Evolutionary conservation across 2,888 invertebrate genomes (phyloP).

Genomic region (Seira ritae): DNA sequence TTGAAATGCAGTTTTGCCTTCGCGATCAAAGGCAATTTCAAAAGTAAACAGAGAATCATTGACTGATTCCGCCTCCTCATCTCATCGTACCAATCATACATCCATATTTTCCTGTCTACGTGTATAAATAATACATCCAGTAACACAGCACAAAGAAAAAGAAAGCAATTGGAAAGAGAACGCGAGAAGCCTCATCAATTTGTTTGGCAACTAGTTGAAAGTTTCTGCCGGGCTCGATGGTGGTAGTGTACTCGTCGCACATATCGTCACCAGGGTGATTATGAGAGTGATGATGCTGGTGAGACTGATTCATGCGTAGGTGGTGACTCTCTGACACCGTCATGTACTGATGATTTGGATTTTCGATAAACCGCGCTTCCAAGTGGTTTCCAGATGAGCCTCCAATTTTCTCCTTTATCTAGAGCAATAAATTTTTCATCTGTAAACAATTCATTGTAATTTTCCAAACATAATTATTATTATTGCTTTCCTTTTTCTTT

Average conservation of each 20-base stretch:
- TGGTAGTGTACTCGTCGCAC: constrained; percentile 17
- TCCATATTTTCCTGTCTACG: constrained; percentile 38
- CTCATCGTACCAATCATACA: no score
- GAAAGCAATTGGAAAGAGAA: constrained; percentile 76
- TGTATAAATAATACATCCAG: constrained; percentile 76
- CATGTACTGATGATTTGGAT: constrained; percentile 64
- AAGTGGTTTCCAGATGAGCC: constrained; percentile 65
- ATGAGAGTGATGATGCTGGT: constrained; percentile 20
- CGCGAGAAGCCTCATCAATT: constrained; percentile 76
- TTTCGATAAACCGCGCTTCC: constrained; percentile 64
- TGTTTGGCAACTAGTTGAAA: constrained; percentile 74
- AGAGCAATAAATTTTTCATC: neutral
- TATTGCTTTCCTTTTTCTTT: no score
- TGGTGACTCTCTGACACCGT: constrained; percentile 54
- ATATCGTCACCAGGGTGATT: constrained; percentile 29
- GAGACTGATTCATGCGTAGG: constrained; percentile 27
- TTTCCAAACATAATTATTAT: no score
- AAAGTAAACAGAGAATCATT: neutral
- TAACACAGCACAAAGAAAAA: constrained; percentile 76
- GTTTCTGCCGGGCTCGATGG: constrained; percentile 26
- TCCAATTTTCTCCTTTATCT: constrained; percentile 67
- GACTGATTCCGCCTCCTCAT: no score
- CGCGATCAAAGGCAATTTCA: neutral
- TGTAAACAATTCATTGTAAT: no score
- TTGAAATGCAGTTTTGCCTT: neutral